These are phyloP conservation scores for Drosophila chauvacae DNA, from an alignment of 1,140 invertebrate genomes.

Conservation along the genomic window DNA sequence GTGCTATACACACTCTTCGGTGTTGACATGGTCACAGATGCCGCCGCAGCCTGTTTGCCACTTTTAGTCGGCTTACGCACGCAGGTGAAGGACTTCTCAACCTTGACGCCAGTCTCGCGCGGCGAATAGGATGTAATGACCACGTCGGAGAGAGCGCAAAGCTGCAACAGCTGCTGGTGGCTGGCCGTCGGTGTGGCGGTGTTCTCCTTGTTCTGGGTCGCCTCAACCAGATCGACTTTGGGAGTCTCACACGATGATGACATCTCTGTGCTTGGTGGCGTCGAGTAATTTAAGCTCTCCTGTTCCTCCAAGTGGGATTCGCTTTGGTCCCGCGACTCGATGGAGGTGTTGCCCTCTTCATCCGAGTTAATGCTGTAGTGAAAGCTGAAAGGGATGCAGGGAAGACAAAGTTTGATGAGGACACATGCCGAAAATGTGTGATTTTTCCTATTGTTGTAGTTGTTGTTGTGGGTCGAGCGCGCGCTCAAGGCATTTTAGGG, in stretches of 20 bases:
- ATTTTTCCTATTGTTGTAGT: conserved; percentile 25
- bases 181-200: conserved; percentile 49
- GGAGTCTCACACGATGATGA: conserved; percentile 32
- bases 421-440: conserved; percentile 26
- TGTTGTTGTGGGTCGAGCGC: conserved; percentile 1
- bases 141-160: conserved; percentile 69
- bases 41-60: conserved; percentile 29
- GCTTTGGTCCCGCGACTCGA: conserved; percentile 52
- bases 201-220: conserved; percentile 78
- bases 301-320: conserved; percentile 18
- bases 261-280: conserved; percentile 28
- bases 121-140: conserved; percentile 79
- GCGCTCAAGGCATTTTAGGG: conserved; percentile 29
- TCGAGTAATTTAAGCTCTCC: conserved; percentile 15
- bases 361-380: conserved; percentile 76
- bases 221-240: conserved; percentile 72
- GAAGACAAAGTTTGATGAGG: conserved; percentile 1
- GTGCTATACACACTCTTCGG: conserved; percentile 77
- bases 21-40: conserved; percentile 29
- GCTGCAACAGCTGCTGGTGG: conserved; percentile 53
- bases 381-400: conserved; percentile 58
- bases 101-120: conserved; percentile 69
- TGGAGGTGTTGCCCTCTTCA: conserved; percentile 75
- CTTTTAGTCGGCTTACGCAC: conserved; percentile 50
- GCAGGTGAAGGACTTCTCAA: conserved; percentile 74